phyloP scores from a whole-genome alignment of 2,888 invertebrate genomes.

The Mimumesa dahlbomi region DNA sequence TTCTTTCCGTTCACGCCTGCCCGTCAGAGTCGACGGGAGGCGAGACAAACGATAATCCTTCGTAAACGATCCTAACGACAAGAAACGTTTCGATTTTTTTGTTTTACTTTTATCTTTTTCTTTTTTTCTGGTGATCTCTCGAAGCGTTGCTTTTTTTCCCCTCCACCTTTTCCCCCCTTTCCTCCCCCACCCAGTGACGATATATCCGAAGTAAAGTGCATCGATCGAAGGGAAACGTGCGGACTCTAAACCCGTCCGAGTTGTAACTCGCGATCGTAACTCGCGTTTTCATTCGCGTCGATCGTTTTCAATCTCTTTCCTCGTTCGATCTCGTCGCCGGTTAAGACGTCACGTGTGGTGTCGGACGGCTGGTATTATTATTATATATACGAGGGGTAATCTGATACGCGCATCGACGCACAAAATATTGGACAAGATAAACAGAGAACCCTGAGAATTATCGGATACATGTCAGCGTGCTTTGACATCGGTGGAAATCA shows the following conservation, averaged over 20 bases:
- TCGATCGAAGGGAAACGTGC: too few relatives aligned
- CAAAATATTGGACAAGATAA: too few relatives aligned
- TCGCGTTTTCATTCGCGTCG: too few relatives aligned
- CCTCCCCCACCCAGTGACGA: constrained; percentile 12
- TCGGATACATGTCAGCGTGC: constrained; percentile 43
- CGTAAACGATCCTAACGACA: too few relatives aligned
- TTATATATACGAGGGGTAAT: constrained; percentile 18
- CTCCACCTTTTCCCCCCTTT: too few relatives aligned
- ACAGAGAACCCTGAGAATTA: constrained; percentile 24
- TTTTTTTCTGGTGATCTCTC: neutral
- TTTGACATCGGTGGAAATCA: constrained; percentile 25
- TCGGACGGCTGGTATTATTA: constrained; percentile 17
- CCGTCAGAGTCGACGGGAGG: constrained; percentile 52
- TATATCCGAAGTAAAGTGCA: too few relatives aligned
- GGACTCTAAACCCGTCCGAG: too few relatives aligned
- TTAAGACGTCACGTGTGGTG: constrained; percentile 47
- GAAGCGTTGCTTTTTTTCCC: neutral
- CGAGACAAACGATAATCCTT: neutral
- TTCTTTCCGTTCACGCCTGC: too few relatives aligned
- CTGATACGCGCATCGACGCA: constrained; percentile 10
- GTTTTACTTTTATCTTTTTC: constrained; percentile 2
- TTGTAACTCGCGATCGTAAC: too few relatives aligned
- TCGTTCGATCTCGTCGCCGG: constrained; percentile 13
- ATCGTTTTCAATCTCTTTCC: too few relatives aligned
- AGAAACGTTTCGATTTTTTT: too few relatives aligned